Conservation (phyloP, 2,797 vertebrate genomes). For the Mormyrus hasselquistii region DNA sequence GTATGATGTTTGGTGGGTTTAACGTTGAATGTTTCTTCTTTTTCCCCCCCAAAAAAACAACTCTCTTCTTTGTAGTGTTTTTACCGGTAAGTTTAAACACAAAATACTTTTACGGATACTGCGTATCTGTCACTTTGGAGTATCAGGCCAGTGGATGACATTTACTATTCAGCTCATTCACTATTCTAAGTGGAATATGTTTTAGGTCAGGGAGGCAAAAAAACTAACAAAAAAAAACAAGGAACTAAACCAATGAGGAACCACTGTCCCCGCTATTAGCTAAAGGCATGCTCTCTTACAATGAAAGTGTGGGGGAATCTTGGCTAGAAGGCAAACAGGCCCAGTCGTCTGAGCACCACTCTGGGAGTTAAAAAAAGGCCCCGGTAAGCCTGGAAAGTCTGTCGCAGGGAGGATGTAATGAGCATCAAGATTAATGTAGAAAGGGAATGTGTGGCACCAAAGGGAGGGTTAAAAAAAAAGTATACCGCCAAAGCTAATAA, state of each 20-base stretch:
- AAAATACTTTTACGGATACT: neutral
- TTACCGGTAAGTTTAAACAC: neutral
- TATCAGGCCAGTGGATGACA: neutral
- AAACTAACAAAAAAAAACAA: constrained; percentile 26
- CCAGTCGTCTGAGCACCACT: neutral
- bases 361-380: neutral
- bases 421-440: neutral
- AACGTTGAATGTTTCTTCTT: neutral
- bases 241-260: constrained; percentile 24
- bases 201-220: constrained; percentile 47
- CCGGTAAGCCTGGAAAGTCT: neutral
- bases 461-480: neutral
- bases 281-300: neutral
- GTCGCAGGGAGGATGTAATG: neutral
- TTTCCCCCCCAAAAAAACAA: neutral
- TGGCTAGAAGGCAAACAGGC: neutral
- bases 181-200: constrained; percentile 54
- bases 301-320: neutral
- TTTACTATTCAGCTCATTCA: constrained; percentile 25
- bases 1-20: neutral
- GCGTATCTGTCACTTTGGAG: neutral
- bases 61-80: neutral
- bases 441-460: neutral
- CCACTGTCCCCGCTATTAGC: neutral
- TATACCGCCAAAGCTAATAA: neutral